Evolutionary conservation across 2,797 vertebrate species (phyloP), one percentile per base, ranked within the genome.

Genomic region (Silurus lanzhouensis): DNA sequence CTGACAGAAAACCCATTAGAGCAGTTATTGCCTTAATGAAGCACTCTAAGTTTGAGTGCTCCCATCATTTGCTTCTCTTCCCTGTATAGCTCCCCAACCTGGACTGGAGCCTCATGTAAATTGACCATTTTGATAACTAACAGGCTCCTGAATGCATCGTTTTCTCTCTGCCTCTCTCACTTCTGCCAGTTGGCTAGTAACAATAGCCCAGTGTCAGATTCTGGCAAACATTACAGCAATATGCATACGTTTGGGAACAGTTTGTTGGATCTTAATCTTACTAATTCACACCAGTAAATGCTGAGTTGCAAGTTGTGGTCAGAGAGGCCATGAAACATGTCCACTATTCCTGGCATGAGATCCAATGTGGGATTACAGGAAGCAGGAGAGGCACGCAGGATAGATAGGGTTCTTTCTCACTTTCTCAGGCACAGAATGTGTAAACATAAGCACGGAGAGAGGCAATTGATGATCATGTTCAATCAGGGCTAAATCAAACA

Each of bases 401-500:
- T 7, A 76, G 7, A 55, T 3, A 20, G 48, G n/a, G 25, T 57
- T 58, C 72, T 38, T 77, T 64, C 38, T 64, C 71, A 75, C 60
- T 38, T 20, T 63, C 25, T 70, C 58, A 81, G 58, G n/a, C 83
- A 72, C 57, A 38, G 38, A 81, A 84, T 38, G 58, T 38, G 67
- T 76, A 82, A 76, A 84, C 72, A 78, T 58, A 68, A 84, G 58
- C 82, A 84, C 31, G 27, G 71, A 82, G 75, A 71, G 74, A 67
- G 44, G 87, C 84, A 83, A 55, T 82, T 86, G 87, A 83, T 85
- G 84, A 85, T 85, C 66, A 60, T 75, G 60, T 81, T 87, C 83
- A 84, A 86, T 88, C 86, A 87, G 72, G 77, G 60, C 74, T 82
- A 60, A 88, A 83, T 84, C 85, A 85, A 88, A 87, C 83, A 86